Percentiles rank a stretch among this genome's conserved stretches.
Evolutionary conservation across 1,140 invertebrate species (phyloP).

Genomic region (Pachyrhynchus sulphureomaculatus): DNA sequence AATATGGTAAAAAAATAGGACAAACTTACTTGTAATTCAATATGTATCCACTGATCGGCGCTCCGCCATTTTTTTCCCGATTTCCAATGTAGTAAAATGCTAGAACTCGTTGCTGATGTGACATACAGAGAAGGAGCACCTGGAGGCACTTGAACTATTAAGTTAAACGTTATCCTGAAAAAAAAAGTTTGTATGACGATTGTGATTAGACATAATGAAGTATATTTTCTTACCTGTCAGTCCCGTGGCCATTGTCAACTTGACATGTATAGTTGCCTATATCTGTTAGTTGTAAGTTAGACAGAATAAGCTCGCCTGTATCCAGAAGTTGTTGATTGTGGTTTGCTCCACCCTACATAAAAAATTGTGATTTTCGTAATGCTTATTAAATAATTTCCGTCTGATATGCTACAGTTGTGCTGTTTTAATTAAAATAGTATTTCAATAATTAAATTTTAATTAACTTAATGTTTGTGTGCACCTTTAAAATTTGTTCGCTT

Average conservation of each 20-base stretch:
- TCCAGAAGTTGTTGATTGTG: conserved; percentile 63
- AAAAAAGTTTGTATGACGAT: background rate
- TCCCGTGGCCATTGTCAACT: conserved; percentile 70
- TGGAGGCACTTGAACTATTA: conserved; percentile 67
- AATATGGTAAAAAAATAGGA: too few relatives aligned
- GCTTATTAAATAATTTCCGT: background rate
- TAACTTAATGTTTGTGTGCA: too few relatives aligned
- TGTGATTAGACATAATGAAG: conserved; percentile 47
- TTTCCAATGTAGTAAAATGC: conserved; percentile 72
- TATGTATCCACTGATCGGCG: conserved; percentile 65
- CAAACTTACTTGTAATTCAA: conserved; percentile 64
- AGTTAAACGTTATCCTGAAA: conserved; percentile 53
- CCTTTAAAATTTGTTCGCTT: conserved; percentile 53
- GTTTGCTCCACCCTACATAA: conserved; percentile 47
- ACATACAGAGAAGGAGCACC: conserved; percentile 69
- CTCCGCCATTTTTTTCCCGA: conserved; percentile 67
- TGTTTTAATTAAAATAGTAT: too few relatives aligned
- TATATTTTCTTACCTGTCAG: conserved; percentile 59
- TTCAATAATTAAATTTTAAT: too few relatives aligned
- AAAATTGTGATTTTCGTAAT: background rate
- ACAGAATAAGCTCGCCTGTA: conserved; percentile 65
- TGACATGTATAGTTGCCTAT: conserved; percentile 76
- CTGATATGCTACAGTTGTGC: too few relatives aligned
- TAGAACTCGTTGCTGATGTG: conserved; percentile 69
- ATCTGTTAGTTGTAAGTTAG: conserved; percentile 65